A percentile compares a stretch with the other conserved stretches of the same genome.
phyloP scores from a whole-genome alignment of 2,797 vertebrate genomes.

The Phataginus tetradactyla region DNA sequence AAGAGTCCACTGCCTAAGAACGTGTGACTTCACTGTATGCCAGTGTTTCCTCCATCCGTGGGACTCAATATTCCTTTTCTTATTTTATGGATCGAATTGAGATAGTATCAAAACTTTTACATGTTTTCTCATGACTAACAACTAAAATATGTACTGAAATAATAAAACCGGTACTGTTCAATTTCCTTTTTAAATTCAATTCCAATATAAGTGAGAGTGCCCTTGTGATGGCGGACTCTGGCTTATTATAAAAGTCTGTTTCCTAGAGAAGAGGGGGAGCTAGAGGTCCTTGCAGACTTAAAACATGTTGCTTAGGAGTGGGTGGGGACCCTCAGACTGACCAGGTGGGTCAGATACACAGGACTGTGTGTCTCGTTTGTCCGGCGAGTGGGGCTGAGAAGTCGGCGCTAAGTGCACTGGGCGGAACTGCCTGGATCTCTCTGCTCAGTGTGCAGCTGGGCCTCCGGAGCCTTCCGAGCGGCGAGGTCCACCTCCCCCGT shows the following conservation, averaged over 20 bases:
- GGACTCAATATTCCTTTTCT: conserved; percentile 55
- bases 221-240: conserved; percentile 40
- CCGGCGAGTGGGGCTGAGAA: conserved; percentile 49
- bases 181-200: conserved; percentile 66
- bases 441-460: background rate
- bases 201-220: conserved; percentile 59
- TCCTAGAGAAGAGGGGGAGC: conserved; percentile 54
- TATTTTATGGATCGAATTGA: conserved; percentile 70
- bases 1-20: background rate
- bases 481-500: background rate
- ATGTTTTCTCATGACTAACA: conserved; percentile 72
- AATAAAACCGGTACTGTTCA: conserved; percentile 73
- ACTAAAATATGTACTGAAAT: conserved; percentile 69
- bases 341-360: conserved; percentile 74
- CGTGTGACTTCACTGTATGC: background rate
- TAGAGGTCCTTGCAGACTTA: conserved; percentile 55
- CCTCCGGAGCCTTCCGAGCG: background rate
- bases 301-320: background rate
- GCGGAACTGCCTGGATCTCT: background rate
- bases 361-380: conserved; percentile 62
- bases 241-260: conserved; percentile 57
- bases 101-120: conserved; percentile 67
- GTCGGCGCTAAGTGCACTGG: background rate
- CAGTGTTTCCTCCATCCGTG: conserved; percentile 40
- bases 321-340: background rate